These are phyloP conservation scores for Accipiter cooperii DNA, from an alignment of 2,113 vertebrate genomes.

Conservation along the genomic window DNA sequence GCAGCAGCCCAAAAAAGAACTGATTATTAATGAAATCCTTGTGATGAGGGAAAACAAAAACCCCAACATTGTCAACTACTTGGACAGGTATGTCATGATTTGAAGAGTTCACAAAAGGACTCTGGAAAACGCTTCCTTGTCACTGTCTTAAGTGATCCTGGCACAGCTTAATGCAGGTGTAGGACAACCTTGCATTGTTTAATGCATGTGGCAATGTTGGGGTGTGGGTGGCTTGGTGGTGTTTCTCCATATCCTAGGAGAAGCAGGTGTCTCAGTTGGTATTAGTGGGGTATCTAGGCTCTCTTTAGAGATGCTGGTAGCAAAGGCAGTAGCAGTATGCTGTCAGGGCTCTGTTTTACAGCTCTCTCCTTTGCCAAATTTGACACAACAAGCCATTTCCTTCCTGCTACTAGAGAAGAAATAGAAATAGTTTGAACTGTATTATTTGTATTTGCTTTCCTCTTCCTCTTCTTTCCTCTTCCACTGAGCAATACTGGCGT, in stretches of 20 bases:
- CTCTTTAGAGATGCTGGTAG: not conserved
- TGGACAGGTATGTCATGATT: conserved; percentile 85
- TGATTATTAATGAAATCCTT: conserved; percentile 97
- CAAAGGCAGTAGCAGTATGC: not conserved
- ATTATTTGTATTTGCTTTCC: not conserved
- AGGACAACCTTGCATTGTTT: not conserved
- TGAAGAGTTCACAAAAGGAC: not conserved
- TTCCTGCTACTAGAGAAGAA: not conserved
- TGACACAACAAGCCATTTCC: not conserved
- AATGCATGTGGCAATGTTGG: not conserved
- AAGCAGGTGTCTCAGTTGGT: not conserved
- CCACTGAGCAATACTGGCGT: not conserved
- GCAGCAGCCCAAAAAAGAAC: conserved; percentile 96
- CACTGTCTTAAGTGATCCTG: not conserved
- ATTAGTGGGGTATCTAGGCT: not conserved
- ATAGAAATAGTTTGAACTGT: not conserved
- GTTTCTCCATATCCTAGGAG: not conserved
- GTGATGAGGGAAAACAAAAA: conserved; percentile 99
- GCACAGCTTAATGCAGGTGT: not conserved
- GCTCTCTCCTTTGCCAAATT: not conserved
- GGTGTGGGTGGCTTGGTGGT: not conserved
- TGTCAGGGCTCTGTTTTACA: not conserved
- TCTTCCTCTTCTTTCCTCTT: not conserved
- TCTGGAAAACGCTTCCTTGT: not conserved
- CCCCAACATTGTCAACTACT: conserved; percentile 96